Evolutionary conservation across 2,113 vertebrate genomes (phyloP).

Genomic region (Laticauda colubrina): DNA sequence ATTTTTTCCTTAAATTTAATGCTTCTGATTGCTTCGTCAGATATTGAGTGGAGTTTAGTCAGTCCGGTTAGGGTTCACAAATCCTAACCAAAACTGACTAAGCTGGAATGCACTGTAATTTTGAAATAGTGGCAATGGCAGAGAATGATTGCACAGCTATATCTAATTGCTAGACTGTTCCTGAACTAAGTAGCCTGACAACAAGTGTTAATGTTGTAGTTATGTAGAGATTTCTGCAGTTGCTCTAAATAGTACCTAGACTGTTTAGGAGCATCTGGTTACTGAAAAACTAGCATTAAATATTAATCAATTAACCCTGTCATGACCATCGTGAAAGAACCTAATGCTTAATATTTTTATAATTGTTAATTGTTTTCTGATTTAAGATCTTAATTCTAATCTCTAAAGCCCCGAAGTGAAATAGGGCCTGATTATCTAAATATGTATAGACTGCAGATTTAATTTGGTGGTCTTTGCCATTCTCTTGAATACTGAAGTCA

Average conservation of each 20-base stretch:
- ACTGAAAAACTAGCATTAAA: neutral
- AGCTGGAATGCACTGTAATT: neutral
- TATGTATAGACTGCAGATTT: neutral
- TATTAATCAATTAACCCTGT: neutral
- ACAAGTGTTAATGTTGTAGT: neutral
- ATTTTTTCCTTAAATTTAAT: neutral
- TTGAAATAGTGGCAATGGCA: neutral
- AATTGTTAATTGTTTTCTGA: neutral
- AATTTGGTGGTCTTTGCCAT: neutral
- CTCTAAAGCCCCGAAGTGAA: neutral
- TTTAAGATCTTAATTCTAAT: neutral
- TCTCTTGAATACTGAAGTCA: neutral
- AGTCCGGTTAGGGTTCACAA: neutral
- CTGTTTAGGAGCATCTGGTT: neutral
- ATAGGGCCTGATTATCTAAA: neutral
- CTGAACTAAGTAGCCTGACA: neutral
- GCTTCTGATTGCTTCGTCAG: neutral
- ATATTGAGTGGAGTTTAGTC: neutral
- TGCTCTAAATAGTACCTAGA: neutral
- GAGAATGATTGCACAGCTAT: neutral
- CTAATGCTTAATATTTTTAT: neutral
- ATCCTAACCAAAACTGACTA: neutral
- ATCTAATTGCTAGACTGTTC: neutral
- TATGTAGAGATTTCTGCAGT: neutral
- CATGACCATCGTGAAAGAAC: neutral